Evolutionary conservation across 1,140 invertebrate genomes (phyloP).

Genomic region (Drosophila oshimai): DNA sequence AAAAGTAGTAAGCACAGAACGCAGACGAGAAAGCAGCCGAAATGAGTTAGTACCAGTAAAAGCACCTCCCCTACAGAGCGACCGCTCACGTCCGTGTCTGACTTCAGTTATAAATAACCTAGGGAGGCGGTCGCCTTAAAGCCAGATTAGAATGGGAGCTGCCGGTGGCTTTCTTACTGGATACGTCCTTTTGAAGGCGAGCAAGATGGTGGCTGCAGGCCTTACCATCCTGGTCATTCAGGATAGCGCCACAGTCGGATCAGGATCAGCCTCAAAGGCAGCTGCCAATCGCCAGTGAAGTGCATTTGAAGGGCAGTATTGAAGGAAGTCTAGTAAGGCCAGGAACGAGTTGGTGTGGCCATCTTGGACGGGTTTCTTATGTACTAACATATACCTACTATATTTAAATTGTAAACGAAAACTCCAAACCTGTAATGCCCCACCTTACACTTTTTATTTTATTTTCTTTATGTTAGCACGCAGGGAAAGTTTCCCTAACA

Average conservation of each 20-base stretch:
- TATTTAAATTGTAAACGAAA: constrained; percentile 14
- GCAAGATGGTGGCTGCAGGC: constrained; percentile 35
- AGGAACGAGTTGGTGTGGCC: constrained; percentile 21
- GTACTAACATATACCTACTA: background rate
- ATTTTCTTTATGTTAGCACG: background rate
- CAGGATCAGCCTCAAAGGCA: background rate
- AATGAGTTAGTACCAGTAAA: constrained; percentile 47
- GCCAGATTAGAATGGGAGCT: constrained; percentile 43
- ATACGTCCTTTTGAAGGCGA: constrained; percentile 23
- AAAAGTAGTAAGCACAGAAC: background rate
- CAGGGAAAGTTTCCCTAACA: constrained; percentile 28
- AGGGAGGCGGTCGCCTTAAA: constrained; percentile 26
- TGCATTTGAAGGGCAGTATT: background rate
- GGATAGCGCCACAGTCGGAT: background rate
- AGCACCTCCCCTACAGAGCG: background rate
- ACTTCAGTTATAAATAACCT: constrained; percentile 21
- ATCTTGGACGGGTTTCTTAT: constrained; percentile 47
- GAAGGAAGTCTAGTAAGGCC: background rate
- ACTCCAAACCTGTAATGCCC: background rate
- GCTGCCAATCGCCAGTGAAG: background rate
- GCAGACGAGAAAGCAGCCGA: background rate
- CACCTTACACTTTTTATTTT: background rate
- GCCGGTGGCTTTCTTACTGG: constrained; percentile 25
- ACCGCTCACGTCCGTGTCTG: background rate
- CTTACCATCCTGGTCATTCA: constrained; percentile 3